Percentiles rank a stretch among this genome's conserved stretches.
These are phyloP conservation scores for Baccha elongata DNA, from an alignment of 2,888 invertebrate genomes.

Conservation along the genomic window DNA sequence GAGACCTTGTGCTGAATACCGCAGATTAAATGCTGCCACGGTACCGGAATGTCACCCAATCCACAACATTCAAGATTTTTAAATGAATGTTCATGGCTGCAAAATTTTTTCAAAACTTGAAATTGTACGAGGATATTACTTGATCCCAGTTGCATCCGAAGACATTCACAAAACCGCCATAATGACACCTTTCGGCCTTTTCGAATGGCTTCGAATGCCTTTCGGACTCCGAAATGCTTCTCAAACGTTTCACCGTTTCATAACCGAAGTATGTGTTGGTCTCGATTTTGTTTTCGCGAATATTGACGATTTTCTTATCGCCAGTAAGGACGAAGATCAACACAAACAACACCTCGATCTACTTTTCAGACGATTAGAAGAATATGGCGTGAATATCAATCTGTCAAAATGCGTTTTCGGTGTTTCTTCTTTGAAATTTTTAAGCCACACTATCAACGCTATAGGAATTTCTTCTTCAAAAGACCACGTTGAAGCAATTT, in stretches of 20 bases:
- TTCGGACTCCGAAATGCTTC: too few relatives aligned
- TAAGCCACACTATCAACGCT: slow-evolving; percentile 11
- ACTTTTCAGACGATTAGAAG: too few relatives aligned
- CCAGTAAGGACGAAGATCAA: too few relatives aligned
- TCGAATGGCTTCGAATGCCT: too few relatives aligned
- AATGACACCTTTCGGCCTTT: slow-evolving; percentile 15
- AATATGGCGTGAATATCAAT: too few relatives aligned
- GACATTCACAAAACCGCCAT: slow-evolving; percentile 10
- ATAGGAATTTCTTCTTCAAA: not conserved
- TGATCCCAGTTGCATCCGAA: slow-evolving; percentile 3
- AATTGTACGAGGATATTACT: slow-evolving; percentile 1
- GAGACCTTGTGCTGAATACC: slow-evolving; percentile 29
- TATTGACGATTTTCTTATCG: too few relatives aligned
- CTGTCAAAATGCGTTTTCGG: too few relatives aligned
- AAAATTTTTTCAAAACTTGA: slow-evolving; percentile 28
- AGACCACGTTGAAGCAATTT: not conserved
- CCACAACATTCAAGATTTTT: slow-evolving; percentile 16
- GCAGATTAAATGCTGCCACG: slow-evolving; percentile 25
- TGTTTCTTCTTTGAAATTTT: not conserved
- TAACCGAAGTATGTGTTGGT: not conserved
- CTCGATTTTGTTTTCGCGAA: too few relatives aligned
- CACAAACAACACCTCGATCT: too few relatives aligned
- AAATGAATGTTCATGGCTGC: slow-evolving; percentile 5
- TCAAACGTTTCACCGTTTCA: too few relatives aligned
- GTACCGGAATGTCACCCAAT: slow-evolving; percentile 33